Conservation (phyloP, 1,140 invertebrate genomes). For the Venturia canescens region DNA sequence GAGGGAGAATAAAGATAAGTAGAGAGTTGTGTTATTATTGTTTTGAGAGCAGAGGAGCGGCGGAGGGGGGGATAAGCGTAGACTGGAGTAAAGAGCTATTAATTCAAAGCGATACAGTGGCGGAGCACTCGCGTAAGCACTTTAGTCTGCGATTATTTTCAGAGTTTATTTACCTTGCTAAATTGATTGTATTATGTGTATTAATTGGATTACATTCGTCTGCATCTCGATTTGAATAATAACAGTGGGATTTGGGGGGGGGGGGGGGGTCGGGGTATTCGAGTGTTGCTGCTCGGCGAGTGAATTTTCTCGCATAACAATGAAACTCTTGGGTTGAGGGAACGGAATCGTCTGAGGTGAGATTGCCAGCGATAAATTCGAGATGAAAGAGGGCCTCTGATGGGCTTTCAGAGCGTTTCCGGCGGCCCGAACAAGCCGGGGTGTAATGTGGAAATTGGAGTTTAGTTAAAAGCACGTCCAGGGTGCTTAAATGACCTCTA, state of each 20-base stretch:
- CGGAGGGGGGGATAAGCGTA: background rate
- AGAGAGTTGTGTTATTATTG: conserved; percentile 25
- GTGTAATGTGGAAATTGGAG: too few relatives aligned
- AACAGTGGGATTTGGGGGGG: background rate
- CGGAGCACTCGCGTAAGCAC: background rate
- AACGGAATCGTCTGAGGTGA: too few relatives aligned
- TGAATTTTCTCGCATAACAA: too few relatives aligned
- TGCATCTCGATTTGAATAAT: conserved; percentile 1
- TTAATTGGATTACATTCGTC: background rate
- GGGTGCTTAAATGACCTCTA: too few relatives aligned
- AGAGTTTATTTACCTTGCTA: background rate
- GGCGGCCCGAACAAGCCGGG: too few relatives aligned
- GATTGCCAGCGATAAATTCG: too few relatives aligned
- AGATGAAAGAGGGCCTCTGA: too few relatives aligned
- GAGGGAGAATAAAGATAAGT: background rate
- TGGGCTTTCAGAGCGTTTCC: too few relatives aligned
- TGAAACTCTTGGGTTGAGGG: too few relatives aligned
- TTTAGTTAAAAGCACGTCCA: too few relatives aligned
- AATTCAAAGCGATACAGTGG: background rate
- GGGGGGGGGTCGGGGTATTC: background rate
- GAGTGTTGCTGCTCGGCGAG: background rate
- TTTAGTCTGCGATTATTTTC: conserved; percentile 5
- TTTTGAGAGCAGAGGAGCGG: background rate
- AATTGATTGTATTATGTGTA: conserved; percentile 2
- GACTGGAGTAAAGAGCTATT: conserved; percentile 2